Conservation (phyloP, 2,888 invertebrate species). For the Perizoma affinitatum region DNA sequence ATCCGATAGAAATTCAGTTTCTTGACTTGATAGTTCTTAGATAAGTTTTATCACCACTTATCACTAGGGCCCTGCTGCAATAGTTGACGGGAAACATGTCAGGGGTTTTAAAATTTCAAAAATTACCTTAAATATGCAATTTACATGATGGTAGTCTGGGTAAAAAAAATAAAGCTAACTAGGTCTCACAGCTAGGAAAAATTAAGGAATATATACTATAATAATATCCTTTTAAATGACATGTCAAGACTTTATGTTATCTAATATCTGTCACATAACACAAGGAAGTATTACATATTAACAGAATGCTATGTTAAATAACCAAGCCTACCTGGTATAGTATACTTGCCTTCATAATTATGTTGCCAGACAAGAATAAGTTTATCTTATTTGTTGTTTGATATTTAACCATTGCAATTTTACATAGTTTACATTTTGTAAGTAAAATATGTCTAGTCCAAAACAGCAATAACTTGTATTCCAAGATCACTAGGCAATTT, state of each 20-base stretch:
- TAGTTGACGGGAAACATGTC: no score
- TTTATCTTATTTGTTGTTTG: background rate
- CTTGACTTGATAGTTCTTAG: no score
- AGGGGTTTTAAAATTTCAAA: no score
- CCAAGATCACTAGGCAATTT: background rate
- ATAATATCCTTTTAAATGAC: background rate
- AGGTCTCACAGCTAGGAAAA: no score
- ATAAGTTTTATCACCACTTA: no score
- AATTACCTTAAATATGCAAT: no score
- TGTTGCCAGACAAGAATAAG: slow-evolving; percentile 12
- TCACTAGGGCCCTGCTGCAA: no score
- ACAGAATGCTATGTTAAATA: slow-evolving; percentile 19
- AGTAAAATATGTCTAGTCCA: background rate
- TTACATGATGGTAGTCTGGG: no score
- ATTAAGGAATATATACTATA: no score
- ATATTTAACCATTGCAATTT: background rate
- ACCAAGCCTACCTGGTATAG: slow-evolving; percentile 18
- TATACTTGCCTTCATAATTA: slow-evolving; percentile 12
- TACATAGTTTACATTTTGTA: background rate
- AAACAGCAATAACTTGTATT: background rate
- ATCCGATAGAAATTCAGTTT: no score
- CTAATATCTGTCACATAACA: slow-evolving; percentile 35
- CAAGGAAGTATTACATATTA: slow-evolving; percentile 32
- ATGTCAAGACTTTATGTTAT: slow-evolving; percentile 26
- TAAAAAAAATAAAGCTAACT: no score